Evolutionary conservation across 2,888 invertebrate species (phyloP).

Genomic region (Sarcophaga carnaria): DNA sequence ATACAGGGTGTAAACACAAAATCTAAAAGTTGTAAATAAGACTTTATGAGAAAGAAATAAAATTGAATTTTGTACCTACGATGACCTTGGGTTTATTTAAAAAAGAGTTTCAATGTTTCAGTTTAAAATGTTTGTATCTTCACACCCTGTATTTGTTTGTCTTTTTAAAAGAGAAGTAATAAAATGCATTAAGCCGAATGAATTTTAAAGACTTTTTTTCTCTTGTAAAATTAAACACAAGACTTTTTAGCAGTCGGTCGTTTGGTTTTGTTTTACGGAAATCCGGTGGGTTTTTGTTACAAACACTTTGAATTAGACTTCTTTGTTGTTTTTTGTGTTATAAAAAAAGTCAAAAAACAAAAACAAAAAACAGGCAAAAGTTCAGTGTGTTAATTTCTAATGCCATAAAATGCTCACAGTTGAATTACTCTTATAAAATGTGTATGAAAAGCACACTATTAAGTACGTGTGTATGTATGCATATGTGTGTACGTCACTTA

Average conservation of each 20-base stretch:
- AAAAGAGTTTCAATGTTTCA: too few relatives aligned
- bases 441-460: neutral
- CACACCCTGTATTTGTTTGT: constrained; percentile 40
- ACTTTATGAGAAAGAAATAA: too few relatives aligned
- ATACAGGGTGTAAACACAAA: neutral
- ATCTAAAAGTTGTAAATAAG: neutral
- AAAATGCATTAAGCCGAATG: constrained; percentile 51
- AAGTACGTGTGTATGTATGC: neutral
- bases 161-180: constrained; percentile 42
- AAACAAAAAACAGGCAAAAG: constrained; percentile 14
- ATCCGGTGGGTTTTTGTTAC: constrained; percentile 69
- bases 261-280: constrained; percentile 61
- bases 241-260: constrained; percentile 41
- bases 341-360: constrained; percentile 13
- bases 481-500: neutral
- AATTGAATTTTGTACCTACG: neutral
- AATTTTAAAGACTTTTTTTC: constrained; percentile 48
- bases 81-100: neutral
- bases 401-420: constrained; percentile 17
- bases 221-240: constrained; percentile 26
- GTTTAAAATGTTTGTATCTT: neutral
- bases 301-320: constrained; percentile 49
- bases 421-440: constrained; percentile 19
- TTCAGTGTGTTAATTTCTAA: constrained; percentile 55
- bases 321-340: constrained; percentile 25